Conservation (phyloP, 2,113 vertebrate species). For the Xenopus laevis region DNA sequence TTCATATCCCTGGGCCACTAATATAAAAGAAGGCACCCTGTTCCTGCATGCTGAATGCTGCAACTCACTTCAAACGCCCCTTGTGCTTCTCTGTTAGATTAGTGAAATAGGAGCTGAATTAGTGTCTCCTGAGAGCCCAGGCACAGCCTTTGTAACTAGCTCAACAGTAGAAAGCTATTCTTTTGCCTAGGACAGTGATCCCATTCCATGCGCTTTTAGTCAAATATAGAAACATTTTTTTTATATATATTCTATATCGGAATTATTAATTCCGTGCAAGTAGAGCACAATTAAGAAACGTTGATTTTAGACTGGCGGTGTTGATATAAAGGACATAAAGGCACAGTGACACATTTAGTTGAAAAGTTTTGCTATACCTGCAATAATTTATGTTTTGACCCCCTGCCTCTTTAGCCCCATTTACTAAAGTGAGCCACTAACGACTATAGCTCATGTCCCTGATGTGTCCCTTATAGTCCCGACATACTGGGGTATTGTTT, state of each 20-base stretch:
- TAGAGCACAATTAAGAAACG: neutral
- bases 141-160: neutral
- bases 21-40: neutral
- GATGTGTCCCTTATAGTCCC: too few relatives aligned
- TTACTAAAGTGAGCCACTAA: too few relatives aligned
- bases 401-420: too few relatives aligned
- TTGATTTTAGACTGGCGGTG: too few relatives aligned
- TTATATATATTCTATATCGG: neutral
- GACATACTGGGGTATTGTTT: too few relatives aligned
- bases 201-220: neutral
- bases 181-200: constrained; percentile 20
- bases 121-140: neutral
- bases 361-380: too few relatives aligned
- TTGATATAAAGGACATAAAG: too few relatives aligned
- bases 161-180: neutral
- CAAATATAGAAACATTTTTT: constrained; percentile 4
- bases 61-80: neutral
- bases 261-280: constrained; percentile 10
- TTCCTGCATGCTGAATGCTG: constrained; percentile 11
- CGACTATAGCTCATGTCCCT: too few relatives aligned
- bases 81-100: neutral
- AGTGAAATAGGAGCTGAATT: constrained; percentile 28
- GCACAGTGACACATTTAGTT: too few relatives aligned
- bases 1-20: neutral
- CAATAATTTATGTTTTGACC: too few relatives aligned